Percentiles rank a stretch among this genome's conserved stretches.
These are phyloP conservation scores for Arenaria interpres DNA, from an alignment of 2,113 vertebrate species.

Conservation along the genomic window DNA sequence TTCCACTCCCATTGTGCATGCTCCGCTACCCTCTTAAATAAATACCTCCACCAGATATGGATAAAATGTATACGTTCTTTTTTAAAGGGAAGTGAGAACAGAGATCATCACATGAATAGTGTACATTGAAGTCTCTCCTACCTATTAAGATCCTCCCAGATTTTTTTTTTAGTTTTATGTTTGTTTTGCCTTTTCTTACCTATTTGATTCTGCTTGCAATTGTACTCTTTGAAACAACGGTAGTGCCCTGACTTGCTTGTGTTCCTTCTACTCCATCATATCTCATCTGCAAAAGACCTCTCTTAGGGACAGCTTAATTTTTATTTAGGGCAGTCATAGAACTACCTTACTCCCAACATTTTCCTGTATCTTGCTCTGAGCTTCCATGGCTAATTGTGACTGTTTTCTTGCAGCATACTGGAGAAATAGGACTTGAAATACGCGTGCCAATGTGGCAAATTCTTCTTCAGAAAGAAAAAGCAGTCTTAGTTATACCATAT, in stretches of 20 bases:
- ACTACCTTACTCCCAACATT: not conserved
- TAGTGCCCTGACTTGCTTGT: not conserved
- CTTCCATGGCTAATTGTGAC: not conserved
- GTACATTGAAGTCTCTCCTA: not conserved
- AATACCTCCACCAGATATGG: not conserved
- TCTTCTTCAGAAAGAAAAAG: not conserved
- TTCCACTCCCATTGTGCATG: not conserved
- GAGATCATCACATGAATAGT: not conserved
- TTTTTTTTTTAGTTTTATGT: not conserved
- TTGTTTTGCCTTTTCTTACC: not conserved
- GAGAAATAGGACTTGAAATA: not conserved
- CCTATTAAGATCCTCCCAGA: not conserved
- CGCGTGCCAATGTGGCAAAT: not conserved
- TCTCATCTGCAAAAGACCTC: not conserved
- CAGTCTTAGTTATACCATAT: not conserved
- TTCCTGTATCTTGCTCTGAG: not conserved
- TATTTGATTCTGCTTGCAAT: not conserved
- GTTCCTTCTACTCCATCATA: not conserved
- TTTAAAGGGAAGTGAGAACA: not conserved
- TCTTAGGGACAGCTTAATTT: not conserved
- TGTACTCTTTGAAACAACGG: not conserved
- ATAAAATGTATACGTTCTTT: not conserved
- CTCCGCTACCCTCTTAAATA: not conserved
- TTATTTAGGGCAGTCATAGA: not conserved
- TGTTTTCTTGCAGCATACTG: not conserved